Conservation (phyloP, 1,140 invertebrate species). For the Meloidogyne hapla region DNA sequence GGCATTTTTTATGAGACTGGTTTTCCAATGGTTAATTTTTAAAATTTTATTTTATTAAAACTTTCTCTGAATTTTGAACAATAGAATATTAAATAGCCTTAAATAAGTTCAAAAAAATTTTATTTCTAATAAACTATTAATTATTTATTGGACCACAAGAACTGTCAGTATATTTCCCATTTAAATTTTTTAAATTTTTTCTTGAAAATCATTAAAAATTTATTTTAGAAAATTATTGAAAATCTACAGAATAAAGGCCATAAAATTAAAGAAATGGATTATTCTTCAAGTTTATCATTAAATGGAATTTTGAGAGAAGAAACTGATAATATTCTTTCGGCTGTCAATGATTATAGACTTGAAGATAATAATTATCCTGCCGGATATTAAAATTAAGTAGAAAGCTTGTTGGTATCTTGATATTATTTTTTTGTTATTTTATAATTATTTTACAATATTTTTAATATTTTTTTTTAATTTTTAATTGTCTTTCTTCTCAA, state of each 20-base stretch:
- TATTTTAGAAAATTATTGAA: conserved; percentile 39
- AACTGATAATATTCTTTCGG: conserved; percentile 25
- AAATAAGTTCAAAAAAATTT: no score
- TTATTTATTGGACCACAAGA: no score
- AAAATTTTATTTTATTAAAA: conserved; percentile 5
- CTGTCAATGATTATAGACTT: conserved; percentile 42
- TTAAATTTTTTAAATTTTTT: no score
- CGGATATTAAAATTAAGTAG: conserved; percentile 39
- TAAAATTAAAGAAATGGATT: conserved; percentile 36
- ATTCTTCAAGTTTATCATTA: conserved; percentile 37
- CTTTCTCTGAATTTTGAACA: background rate
- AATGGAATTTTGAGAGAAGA: conserved; percentile 47
- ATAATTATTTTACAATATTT: background rate
- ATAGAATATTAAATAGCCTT: conserved; percentile 10
- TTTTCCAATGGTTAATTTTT: conserved; percentile 69
- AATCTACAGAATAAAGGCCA: conserved; percentile 38
- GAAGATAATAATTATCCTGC: conserved; percentile 50
- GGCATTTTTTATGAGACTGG: conserved; percentile 76
- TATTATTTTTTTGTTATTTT: background rate
- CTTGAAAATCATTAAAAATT: no score
- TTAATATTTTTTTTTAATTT: no score
- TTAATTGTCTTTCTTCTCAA: no score
- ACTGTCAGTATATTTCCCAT: no score
- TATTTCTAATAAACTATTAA: no score
- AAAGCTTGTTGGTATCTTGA: no score